These are phyloP conservation scores for Drosophila nikananu DNA, from an alignment of 1,140 invertebrate species.

Conservation along the genomic window DNA sequence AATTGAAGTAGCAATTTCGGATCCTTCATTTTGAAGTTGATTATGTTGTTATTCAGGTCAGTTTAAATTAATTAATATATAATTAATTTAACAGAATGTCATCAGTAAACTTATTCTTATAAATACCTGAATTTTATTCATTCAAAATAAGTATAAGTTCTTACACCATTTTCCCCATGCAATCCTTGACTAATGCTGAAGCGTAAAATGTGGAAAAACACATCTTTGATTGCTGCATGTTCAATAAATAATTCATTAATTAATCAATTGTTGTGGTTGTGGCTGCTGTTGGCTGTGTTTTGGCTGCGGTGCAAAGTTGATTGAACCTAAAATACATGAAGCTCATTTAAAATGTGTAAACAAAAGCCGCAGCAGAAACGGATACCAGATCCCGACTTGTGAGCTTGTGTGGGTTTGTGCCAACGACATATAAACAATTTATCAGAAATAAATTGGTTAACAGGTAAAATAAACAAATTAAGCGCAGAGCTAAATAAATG, in stretches of 20 bases:
- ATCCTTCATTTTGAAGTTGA: too few relatives aligned
- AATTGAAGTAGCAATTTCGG: neutral
- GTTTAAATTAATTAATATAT: too few relatives aligned
- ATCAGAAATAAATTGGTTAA: slow-evolving; percentile 79
- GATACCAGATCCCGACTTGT: slow-evolving; percentile 58
- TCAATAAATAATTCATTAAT: slow-evolving; percentile 77
- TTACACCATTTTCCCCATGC: neutral
- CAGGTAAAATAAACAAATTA: slow-evolving; percentile 82
- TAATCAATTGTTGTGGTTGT: slow-evolving; percentile 68
- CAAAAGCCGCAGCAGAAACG: slow-evolving; percentile 48
- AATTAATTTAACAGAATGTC: too few relatives aligned
- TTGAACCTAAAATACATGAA: slow-evolving; percentile 69
- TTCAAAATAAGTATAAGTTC: neutral
- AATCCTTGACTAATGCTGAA: slow-evolving; percentile 39
- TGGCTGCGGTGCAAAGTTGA: slow-evolving; percentile 73
- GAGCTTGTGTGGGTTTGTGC: slow-evolving; percentile 8
- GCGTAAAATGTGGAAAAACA: slow-evolving; percentile 30
- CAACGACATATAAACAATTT: slow-evolving; percentile 74
- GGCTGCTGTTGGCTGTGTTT: slow-evolving; percentile 45
- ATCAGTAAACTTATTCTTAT: neutral
- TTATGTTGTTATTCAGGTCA: too few relatives aligned
- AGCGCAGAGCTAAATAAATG: slow-evolving; percentile 71
- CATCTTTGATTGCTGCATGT: slow-evolving; percentile 56
- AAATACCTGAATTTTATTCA: neutral
- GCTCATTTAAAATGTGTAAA: slow-evolving; percentile 71